phyloP scores from a whole-genome alignment of 2,113 vertebrate genomes.

The Leuciscus idus region DNA sequence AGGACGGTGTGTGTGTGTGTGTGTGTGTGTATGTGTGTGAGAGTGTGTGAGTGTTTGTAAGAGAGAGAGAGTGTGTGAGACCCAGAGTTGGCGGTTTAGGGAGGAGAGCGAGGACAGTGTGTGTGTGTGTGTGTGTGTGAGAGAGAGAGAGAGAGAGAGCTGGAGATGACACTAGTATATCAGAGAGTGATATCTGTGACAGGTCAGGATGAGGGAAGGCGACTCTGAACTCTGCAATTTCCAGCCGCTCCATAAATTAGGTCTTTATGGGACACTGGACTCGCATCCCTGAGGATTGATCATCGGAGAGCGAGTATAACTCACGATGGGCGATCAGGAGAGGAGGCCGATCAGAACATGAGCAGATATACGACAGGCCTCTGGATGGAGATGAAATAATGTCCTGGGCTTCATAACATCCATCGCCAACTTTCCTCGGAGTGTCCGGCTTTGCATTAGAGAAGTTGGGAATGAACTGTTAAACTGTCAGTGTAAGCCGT shows the following conservation, averaged over 20 bases:
- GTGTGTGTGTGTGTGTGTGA: too few species aligned
- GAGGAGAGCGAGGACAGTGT: background rate
- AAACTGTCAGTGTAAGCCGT: conserved; percentile 44
- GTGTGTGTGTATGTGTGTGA: too few species aligned
- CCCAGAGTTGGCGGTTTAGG: too few species aligned
- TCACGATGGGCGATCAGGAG: conserved; percentile 27
- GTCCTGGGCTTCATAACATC: background rate
- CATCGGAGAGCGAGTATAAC: conserved; percentile 43
- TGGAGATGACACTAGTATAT: conserved; percentile 26
- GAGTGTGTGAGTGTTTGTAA: too few species aligned
- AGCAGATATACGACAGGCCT: conserved; percentile 33
- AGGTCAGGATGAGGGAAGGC: conserved; percentile 40
- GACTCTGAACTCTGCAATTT: conserved; percentile 48
- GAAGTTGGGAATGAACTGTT: conserved; percentile 7
- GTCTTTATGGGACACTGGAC: conserved; percentile 47
- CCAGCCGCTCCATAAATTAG: conserved; percentile 48
- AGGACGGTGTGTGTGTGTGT: too few species aligned
- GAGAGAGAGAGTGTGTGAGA: background rate
- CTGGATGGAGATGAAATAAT: conserved; percentile 36
- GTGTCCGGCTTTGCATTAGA: conserved; percentile 23
- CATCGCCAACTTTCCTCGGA: background rate
- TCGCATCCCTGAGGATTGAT: conserved; percentile 43
- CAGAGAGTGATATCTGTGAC: conserved; percentile 36
- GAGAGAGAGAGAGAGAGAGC: conserved; percentile 8
- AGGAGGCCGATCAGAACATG: conserved; percentile 43